Evolutionary conservation across 92 coral and sea anemone species (phyloP).

Genomic region (Virgularia gustaviana): DNA sequence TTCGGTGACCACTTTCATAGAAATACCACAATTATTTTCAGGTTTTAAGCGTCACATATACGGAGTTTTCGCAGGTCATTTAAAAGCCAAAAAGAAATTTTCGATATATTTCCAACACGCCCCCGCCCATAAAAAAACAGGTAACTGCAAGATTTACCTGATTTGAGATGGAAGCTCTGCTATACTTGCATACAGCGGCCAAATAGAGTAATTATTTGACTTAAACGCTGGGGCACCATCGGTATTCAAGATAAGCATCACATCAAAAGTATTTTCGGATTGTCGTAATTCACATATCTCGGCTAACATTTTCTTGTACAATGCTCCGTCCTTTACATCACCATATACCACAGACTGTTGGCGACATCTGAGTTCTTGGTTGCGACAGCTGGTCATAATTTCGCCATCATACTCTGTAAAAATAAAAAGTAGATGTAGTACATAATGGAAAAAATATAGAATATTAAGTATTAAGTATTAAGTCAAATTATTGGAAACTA

Average conservation of each 20-base stretch:
- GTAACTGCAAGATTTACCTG: conserved; percentile 20
- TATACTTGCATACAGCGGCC: conserved; percentile 57
- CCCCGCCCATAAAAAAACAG: background rate
- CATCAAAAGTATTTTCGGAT: conserved; percentile 3
- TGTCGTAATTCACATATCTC: conserved; percentile 5
- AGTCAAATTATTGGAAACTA: too few species aligned
- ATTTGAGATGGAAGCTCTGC: conserved; percentile 39
- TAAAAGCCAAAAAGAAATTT: background rate
- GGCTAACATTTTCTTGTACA: conserved; percentile 32
- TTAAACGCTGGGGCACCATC: conserved; percentile 62
- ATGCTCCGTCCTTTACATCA: conserved; percentile 56
- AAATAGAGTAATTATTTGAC: conserved; percentile 51
- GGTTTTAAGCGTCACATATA: too few species aligned
- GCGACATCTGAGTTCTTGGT: conserved; percentile 37
- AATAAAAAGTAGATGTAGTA: too few species aligned
- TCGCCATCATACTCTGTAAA: background rate
- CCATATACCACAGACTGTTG: conserved; percentile 22
- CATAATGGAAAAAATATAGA: too few species aligned
- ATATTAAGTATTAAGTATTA: too few species aligned
- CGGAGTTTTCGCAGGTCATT: too few species aligned
- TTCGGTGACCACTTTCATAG: too few species aligned
- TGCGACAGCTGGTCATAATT: conserved; percentile 27
- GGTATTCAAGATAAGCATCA: conserved; percentile 51
- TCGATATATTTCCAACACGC: background rate
- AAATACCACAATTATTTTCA: too few species aligned